phyloP scores from a whole-genome alignment of 2,113 vertebrate species.

The Tragulus kanchil region DNA sequence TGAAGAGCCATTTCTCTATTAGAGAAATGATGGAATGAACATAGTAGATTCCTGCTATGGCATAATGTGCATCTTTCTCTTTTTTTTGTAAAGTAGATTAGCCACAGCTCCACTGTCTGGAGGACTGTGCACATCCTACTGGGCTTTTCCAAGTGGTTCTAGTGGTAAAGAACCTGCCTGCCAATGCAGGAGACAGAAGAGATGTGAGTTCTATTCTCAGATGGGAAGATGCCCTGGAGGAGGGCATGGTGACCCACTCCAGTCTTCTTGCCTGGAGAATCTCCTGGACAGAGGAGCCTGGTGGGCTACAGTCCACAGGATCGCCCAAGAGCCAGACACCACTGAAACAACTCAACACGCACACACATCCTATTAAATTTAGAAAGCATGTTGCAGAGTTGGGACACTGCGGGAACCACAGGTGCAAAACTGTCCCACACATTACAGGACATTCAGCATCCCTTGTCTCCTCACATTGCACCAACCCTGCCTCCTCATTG shows the following conservation, averaged over 20 bases:
- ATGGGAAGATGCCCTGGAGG: too few relatives aligned
- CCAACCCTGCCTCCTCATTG: background rate
- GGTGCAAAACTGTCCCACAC: background rate
- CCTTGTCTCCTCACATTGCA: rapidly evolving
- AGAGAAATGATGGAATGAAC: background rate
- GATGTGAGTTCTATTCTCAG: too few relatives aligned
- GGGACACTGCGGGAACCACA: background rate
- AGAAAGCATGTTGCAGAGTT: background rate
- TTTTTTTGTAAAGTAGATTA: background rate
- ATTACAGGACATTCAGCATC: rapidly evolving
- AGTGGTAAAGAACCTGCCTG: too few relatives aligned
- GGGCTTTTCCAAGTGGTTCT: too few relatives aligned
- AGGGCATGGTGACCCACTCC: too few relatives aligned
- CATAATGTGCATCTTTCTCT: background rate
- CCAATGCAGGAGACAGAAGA: too few relatives aligned
- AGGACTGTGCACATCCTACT: background rate
- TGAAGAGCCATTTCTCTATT: background rate
- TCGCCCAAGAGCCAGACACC: too few relatives aligned
- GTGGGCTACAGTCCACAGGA: too few relatives aligned
- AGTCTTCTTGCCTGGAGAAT: too few relatives aligned
- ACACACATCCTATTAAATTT: rapidly evolving
- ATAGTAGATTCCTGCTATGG: background rate
- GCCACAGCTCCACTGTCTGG: rapidly evolving
- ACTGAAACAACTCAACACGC: too few relatives aligned
- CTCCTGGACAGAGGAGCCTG: too few relatives aligned